Evolutionary conservation across 1,140 invertebrate species (phyloP), one percentile per base, ranked within the genome.

Genomic region (Melipona quadrifasciata): DNA sequence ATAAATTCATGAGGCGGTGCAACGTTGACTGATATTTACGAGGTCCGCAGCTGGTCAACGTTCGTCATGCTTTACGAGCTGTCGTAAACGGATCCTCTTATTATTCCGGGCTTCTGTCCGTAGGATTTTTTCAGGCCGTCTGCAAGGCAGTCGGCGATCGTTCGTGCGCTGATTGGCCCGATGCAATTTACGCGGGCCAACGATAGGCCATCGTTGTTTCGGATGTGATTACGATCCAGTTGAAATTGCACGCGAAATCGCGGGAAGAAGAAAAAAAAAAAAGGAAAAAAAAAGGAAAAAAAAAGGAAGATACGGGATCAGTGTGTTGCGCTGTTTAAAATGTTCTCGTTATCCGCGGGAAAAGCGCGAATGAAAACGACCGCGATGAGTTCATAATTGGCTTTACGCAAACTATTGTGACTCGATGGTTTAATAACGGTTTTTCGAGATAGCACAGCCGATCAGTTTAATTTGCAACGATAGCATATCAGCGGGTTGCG

Each of bases 41-140:
- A 87, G 67, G 21, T 68, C 58, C 24, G 73, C 84, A 87, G 55
- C 79, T 86, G 84, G 84, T 70, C 39, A 64, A 74, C 67, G 74
- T 78, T 58, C 79, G 76, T 71, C 77, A n/a, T 82, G 70, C 39
- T 86, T 87, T 87, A 87, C 86, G 84, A 86, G 70, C 55, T 68
- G 39, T 73, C 86, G 75, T 87, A 87, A 87, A 87, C 86, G 84
- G 74, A 83, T 87, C 58, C 81, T 82, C 84, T 84, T 79, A 86
- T 86, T 86, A 84, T 86, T 75, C 55, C 21, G 53, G 53, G 58
- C 19, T 34, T n/a, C 65, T 31, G 34, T 67, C 27, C 65, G n/a
- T 61, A 70, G 55, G 47, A 55, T 79, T 73, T 65, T 47, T 51
- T 57, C 51, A 51, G 64, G 27, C 68, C n/a, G 51, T 39, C 31